These are phyloP conservation scores for Drosophila melanogaster DNA, from an alignment of 1,140 invertebrate genomes.

Conservation along the genomic window Release_6_plus_ISO1_MT NT_033779.5:9667001-9667500, in stretches of 20 bases:
- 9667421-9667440: not conserved
- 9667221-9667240: no score
- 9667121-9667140: conserved; percentile 1
- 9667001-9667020: conserved; percentile 25
- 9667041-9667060: conserved; percentile 49
- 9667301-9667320: no score
- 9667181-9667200: no score
- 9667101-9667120: conserved; percentile 11
- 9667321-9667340: no score
- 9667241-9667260: no score
- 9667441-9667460: not conserved
- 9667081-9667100: not conserved
- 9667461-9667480: not conserved
- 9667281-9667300: no score
- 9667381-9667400: not conserved
- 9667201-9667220: no score
- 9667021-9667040: conserved; percentile 15
- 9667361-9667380: no score
- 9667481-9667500: not conserved
- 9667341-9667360: no score
- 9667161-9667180: not conserved
- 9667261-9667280: no score
- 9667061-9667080: conserved; percentile 51
- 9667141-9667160: not conserved
- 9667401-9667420: not conserved